Conservation (phyloP, 2,797 vertebrate species). For the Delichon dasypus region DNA sequence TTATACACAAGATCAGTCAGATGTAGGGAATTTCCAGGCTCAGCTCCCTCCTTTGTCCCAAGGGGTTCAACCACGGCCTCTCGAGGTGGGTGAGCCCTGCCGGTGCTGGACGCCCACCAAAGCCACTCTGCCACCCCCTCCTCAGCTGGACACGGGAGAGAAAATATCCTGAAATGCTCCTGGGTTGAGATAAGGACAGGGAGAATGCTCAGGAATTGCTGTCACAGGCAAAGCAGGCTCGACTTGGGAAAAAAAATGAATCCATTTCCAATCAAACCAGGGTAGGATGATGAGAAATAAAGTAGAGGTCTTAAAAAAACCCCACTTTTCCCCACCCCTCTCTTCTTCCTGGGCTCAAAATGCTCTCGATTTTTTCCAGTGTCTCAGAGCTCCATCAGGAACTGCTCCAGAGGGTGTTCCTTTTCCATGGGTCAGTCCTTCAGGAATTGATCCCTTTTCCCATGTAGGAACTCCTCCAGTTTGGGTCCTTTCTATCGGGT, state of each 20-base stretch:
- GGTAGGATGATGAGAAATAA: not conserved
- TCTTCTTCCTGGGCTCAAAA: not conserved
- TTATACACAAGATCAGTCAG: fast-evolving
- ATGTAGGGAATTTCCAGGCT: not conserved
- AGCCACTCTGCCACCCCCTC: not conserved
- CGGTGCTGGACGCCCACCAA: not conserved
- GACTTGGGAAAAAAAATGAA: not conserved
- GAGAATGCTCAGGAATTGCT: not conserved
- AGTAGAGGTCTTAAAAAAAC: fast-evolving
- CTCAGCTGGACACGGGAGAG: not conserved
- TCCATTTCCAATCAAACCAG: not conserved
- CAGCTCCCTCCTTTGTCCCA: not conserved
- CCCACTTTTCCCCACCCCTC: fast-evolving
- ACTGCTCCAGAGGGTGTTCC: not conserved
- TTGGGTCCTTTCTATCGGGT: no score
- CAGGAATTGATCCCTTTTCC: not conserved
- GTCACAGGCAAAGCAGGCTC: not conserved
- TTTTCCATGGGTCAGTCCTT: not conserved
- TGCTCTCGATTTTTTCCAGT: fast-evolving
- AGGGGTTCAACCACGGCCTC: fast-evolving
- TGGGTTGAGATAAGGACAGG: not conserved
- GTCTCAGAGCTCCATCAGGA: not conserved
- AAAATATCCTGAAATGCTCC: not conserved
- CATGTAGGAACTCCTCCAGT: no score
- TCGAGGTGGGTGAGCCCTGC: not conserved